phyloP scores from a whole-genome alignment of 2,797 vertebrate genomes.

The Microtus californicus region DNA sequence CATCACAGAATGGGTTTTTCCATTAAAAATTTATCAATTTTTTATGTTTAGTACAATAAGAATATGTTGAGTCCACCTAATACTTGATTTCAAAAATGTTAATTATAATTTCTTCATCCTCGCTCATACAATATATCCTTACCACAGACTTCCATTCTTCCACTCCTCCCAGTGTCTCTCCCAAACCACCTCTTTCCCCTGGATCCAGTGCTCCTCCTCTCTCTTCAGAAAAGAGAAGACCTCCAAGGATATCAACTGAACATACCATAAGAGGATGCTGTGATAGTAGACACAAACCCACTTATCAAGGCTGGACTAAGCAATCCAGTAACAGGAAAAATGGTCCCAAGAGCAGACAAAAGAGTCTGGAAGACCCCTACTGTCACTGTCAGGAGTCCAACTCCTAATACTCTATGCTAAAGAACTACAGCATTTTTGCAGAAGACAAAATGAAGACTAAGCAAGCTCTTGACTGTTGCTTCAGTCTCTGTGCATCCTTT shows the following conservation, averaged over 20 bases:
- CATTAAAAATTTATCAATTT: slow-evolving; percentile 57
- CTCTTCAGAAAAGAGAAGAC: background rate
- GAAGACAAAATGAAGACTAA: background rate
- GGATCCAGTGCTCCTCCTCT: background rate
- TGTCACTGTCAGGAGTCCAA: background rate
- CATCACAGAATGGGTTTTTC: slow-evolving; percentile 32
- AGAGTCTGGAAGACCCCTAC: background rate
- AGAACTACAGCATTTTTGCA: background rate
- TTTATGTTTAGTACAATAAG: slow-evolving; percentile 57
- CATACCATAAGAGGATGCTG: background rate
- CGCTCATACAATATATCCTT: background rate
- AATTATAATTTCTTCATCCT: slow-evolving; percentile 44
- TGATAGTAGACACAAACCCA: background rate
- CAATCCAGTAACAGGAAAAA: background rate
- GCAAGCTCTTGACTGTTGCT: background rate
- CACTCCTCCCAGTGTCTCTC: background rate
- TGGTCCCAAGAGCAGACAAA: background rate
- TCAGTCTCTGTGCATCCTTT: background rate
- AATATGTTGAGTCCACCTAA: slow-evolving; percentile 36
- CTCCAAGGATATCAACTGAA: no score
- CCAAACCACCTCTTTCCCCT: background rate
- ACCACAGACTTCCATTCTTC: background rate
- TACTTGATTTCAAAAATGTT: slow-evolving; percentile 17
- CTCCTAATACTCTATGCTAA: background rate
- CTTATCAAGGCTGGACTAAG: background rate